Evolutionary conservation across 2,113 vertebrate genomes (phyloP).

Genomic region (Aegithalos caudatus): DNA sequence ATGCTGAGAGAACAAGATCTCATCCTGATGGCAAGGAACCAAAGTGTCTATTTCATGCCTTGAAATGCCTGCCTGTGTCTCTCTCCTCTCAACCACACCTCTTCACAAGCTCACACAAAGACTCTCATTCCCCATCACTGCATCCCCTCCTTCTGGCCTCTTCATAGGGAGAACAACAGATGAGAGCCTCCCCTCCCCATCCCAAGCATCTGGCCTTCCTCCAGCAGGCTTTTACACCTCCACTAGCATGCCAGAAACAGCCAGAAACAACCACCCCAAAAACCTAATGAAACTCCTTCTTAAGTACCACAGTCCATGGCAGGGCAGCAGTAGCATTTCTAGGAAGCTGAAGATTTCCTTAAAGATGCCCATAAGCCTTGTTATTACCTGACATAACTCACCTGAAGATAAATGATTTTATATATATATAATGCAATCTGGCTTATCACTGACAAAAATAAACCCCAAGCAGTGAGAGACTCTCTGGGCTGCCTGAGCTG

Average conservation of each 20-base stretch:
- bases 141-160: neutral
- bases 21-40: neutral
- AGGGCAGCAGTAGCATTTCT: neutral
- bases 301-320: neutral
- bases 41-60: neutral
- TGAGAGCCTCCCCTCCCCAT: neutral
- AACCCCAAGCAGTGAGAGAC: neutral
- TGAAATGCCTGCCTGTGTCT: no score
- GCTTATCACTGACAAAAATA: neutral
- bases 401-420: neutral
- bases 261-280: neutral
- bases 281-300: neutral
- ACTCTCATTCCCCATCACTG: neutral
- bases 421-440: neutral
- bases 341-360: neutral
- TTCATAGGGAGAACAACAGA: rapidly evolving
- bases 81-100: neutral
- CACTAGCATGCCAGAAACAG: neutral
- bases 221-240: neutral
- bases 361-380: neutral
- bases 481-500: neutral
- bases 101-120: neutral
- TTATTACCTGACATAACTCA: neutral
- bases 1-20: neutral
- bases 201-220: neutral